These are phyloP conservation scores for Epizoanthus stellaris DNA, from an alignment of 92 coral and sea anemone genomes.

Conservation along the genomic window DNA sequence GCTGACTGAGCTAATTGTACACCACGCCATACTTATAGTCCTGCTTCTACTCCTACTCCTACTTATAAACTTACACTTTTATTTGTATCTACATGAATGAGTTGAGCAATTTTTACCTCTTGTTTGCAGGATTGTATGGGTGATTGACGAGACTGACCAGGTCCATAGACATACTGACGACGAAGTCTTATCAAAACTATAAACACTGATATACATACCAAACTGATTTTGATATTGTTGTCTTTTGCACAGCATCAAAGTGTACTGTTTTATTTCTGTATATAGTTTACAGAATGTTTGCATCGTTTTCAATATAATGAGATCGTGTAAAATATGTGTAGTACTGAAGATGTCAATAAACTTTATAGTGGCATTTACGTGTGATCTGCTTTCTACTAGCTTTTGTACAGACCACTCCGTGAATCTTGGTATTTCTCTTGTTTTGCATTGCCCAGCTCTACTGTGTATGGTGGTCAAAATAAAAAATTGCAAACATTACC, in stretches of 20 bases:
- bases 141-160: background rate
- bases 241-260: constrained; percentile 28
- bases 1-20: too few species aligned
- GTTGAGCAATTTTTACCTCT: too few species aligned
- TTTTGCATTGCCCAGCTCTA: too few species aligned
- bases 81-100: too few species aligned
- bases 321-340: constrained; percentile 42
- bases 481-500: too few species aligned
- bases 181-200: constrained; percentile 5
- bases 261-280: constrained; percentile 31
- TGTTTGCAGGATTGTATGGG: constrained; percentile 32
- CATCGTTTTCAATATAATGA: constrained; percentile 31
- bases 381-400: background rate
- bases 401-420: too few species aligned
- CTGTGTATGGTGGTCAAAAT: too few species aligned
- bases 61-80: too few species aligned
- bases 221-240: constrained; percentile 29
- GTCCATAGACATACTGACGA: background rate
- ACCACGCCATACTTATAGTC: too few species aligned
- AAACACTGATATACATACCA: constrained; percentile 23
- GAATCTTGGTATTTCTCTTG: too few species aligned
- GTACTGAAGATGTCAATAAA: constrained; percentile 43
- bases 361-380: constrained; percentile 38
- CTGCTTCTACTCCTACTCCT: too few species aligned
- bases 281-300: constrained; percentile 46